Conservation (phyloP, 2,888 invertebrate species). For the Petrophora chlorosata region DNA sequence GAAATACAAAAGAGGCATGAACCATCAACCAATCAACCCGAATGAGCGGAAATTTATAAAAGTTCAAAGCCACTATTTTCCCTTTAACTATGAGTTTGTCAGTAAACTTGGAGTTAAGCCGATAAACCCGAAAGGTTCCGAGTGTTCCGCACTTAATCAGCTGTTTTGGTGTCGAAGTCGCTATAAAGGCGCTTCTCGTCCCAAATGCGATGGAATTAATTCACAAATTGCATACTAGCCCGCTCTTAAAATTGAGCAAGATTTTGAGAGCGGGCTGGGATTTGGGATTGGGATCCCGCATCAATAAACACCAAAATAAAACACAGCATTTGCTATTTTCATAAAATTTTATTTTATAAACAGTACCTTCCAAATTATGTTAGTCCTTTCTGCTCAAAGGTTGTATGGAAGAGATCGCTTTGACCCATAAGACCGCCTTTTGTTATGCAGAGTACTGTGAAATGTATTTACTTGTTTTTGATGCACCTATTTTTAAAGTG, state of each 20-base stretch:
- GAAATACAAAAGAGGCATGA: too few relatives aligned
- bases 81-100: constrained; percentile 13
- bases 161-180: constrained; percentile 65
- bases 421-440: too few relatives aligned
- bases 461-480: too few relatives aligned
- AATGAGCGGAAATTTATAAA: constrained; percentile 1
- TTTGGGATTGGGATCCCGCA: constrained; percentile 5
- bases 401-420: too few relatives aligned
- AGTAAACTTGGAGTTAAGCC: constrained; percentile 51
- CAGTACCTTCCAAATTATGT: too few relatives aligned
- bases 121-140: constrained; percentile 55
- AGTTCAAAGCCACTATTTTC: neutral
- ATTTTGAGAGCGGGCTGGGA: too few relatives aligned
- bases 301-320: neutral
- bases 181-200: constrained; percentile 60
- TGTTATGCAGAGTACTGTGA: too few relatives aligned
- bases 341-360: too few relatives aligned
- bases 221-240: constrained; percentile 70
- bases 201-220: constrained; percentile 75
- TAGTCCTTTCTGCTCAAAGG: too few relatives aligned
- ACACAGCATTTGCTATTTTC: neutral
- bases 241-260: constrained; percentile 2
- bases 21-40: too few relatives aligned
- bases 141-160: constrained; percentile 58
- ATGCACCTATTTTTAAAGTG: too few relatives aligned